Evolutionary conservation across 1,140 invertebrate genomes (phyloP).

Genomic region (Dendrolimus punctatus): DNA sequence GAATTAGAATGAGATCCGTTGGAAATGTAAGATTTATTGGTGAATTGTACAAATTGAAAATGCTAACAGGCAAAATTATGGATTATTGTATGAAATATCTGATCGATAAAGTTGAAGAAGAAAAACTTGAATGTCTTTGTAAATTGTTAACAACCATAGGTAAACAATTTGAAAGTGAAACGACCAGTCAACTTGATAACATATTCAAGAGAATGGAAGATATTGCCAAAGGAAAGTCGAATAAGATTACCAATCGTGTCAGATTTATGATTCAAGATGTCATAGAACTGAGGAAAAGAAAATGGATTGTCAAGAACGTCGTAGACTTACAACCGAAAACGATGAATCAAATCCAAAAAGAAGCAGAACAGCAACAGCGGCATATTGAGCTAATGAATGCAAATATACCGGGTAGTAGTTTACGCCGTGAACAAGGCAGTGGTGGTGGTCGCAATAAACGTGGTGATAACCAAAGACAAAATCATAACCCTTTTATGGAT

Average conservation of each 20-base stretch:
- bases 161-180: conserved; percentile 84
- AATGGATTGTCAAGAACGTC: conserved; percentile 90
- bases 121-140: conserved; percentile 94
- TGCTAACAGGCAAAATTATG: conserved; percentile 94
- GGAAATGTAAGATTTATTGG: conserved; percentile 90
- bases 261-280: conserved; percentile 97
- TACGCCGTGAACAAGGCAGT: conserved; percentile 49
- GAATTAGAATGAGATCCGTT: conserved; percentile 85
- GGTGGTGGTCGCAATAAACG: conserved; percentile 28
- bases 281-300: conserved; percentile 87
- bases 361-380: conserved; percentile 77
- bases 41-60: conserved; percentile 93
- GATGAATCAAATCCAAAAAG: conserved; percentile 93
- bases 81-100: conserved; percentile 87
- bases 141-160: conserved; percentile 93
- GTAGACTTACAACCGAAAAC: conserved; percentile 91
- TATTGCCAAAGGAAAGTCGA: conserved; percentile 72
- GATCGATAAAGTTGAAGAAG: conserved; percentile 85
- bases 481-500: conserved; percentile 38
- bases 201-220: conserved; percentile 81
- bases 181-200: conserved; percentile 67
- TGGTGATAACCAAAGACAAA: conserved; percentile 38
- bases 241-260: conserved; percentile 82
- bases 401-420: conserved; percentile 21
- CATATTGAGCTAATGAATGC: conserved; percentile 33